These are phyloP conservation scores for Lypha dubia DNA, from an alignment of 2,888 invertebrate genomes.

Conservation along the genomic window DNA sequence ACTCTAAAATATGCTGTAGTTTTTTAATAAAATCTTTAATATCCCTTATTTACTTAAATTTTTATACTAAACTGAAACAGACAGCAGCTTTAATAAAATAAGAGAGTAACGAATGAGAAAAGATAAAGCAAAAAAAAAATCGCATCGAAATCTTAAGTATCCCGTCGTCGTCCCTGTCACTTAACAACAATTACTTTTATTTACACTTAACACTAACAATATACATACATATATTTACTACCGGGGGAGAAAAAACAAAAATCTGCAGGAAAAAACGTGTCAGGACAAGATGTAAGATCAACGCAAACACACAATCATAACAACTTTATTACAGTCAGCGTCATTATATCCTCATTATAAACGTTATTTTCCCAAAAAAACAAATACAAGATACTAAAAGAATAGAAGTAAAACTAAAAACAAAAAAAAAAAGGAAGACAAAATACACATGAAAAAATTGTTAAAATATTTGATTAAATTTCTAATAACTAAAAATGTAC, in stretches of 20 bases:
- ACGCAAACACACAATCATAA: constrained; percentile 25
- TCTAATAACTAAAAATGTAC: too few relatives aligned
- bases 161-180: constrained; percentile 25
- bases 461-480: neutral
- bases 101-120: constrained; percentile 11
- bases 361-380: constrained; percentile 11
- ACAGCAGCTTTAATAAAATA: neutral
- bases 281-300: constrained; percentile 28
- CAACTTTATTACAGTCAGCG: constrained; percentile 34
- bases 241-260: too few relatives aligned
- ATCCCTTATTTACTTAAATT: constrained; percentile 5
- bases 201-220: constrained; percentile 60
- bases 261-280: neutral
- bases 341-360: constrained; percentile 21
- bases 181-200: constrained; percentile 60
- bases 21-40: constrained; percentile 1
- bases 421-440: constrained; percentile 12
- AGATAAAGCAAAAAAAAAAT: constrained; percentile 18
- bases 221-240: constrained; percentile 16
- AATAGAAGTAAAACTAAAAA: neutral
- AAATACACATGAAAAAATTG: neutral
- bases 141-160: constrained; percentile 37
- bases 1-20: too few relatives aligned
- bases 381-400: constrained; percentile 6
- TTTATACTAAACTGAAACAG: neutral